These are phyloP conservation scores for Rallus limicola DNA, from an alignment of 2,113 vertebrate genomes.

Conservation along the genomic window DNA sequence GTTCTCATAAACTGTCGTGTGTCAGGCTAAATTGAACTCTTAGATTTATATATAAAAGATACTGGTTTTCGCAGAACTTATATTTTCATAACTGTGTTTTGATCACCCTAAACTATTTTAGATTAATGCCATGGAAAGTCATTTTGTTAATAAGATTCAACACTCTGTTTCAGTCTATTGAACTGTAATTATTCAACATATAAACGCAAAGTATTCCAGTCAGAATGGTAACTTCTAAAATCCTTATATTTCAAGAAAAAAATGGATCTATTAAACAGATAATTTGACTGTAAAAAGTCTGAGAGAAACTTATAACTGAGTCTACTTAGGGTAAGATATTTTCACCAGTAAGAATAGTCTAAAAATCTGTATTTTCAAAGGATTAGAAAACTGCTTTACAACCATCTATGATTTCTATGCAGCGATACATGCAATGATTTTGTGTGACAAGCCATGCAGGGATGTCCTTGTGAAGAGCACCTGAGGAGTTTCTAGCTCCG, in stretches of 20 bases:
- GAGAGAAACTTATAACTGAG: neutral
- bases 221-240: neutral
- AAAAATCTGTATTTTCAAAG: neutral
- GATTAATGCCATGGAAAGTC: neutral
- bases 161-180: neutral
- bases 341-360: neutral
- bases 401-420: neutral
- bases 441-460: neutral
- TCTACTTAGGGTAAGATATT: neutral
- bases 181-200: neutral
- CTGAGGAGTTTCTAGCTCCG: neutral
- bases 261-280: neutral
- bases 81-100: neutral
- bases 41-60: neutral
- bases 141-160: neutral
- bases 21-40: neutral
- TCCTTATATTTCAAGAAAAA: neutral
- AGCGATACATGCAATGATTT: neutral
- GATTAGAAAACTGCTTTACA: neutral
- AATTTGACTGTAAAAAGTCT: neutral
- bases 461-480: neutral
- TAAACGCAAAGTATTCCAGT: neutral
- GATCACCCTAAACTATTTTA: neutral
- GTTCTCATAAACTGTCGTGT: neutral
- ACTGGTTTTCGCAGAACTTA: neutral